Evolutionary conservation across 1,140 invertebrate species (phyloP).

Genomic region (Gerris buenoi): DNA sequence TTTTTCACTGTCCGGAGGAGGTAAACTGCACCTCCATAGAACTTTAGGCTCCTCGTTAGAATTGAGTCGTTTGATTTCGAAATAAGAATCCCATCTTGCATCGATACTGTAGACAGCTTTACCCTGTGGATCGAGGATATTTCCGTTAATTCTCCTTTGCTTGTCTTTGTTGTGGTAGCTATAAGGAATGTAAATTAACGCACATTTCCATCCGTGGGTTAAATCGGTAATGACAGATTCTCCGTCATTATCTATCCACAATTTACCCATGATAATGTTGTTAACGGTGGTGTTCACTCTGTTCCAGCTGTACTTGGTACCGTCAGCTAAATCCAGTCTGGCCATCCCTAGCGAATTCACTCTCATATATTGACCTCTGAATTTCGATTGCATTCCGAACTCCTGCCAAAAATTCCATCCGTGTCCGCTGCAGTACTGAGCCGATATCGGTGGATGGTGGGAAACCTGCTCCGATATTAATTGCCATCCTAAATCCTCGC

Average conservation of each 20-base stretch:
- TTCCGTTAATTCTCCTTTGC: slow-evolving; percentile 44
- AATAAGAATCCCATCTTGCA: slow-evolving; percentile 87
- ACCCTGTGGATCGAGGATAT: slow-evolving; percentile 43
- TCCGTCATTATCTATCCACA: not conserved
- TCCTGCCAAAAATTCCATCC: slow-evolving; percentile 92
- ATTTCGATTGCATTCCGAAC: slow-evolving; percentile 95
- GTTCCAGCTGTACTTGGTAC: slow-evolving; percentile 87
- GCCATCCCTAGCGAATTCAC: slow-evolving; percentile 77
- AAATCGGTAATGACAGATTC: not conserved
- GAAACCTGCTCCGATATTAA: slow-evolving; percentile 89
- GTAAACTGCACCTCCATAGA: slow-evolving; percentile 19
- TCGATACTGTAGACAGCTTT: slow-evolving; percentile 61
- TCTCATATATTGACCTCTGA: slow-evolving; percentile 90
- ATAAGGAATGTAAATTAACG: not conserved
- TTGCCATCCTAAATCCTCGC: slow-evolving; percentile 86
- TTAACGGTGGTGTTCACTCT: slow-evolving; percentile 46
- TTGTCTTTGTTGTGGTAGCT: not conserved
- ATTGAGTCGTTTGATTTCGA: slow-evolving; percentile 85
- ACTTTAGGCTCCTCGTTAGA: slow-evolving; percentile 43
- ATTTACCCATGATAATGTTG: slow-evolving; percentile 2
- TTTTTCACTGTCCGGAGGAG: slow-evolving; percentile 49
- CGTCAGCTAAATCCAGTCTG: slow-evolving; percentile 58
- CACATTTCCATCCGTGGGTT: not conserved
- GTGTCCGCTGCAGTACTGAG: slow-evolving; percentile 72
- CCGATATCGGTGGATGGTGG: slow-evolving; percentile 93